phyloP scores from a whole-genome alignment of 2,888 invertebrate genomes.

The Aelia acuminata region DNA sequence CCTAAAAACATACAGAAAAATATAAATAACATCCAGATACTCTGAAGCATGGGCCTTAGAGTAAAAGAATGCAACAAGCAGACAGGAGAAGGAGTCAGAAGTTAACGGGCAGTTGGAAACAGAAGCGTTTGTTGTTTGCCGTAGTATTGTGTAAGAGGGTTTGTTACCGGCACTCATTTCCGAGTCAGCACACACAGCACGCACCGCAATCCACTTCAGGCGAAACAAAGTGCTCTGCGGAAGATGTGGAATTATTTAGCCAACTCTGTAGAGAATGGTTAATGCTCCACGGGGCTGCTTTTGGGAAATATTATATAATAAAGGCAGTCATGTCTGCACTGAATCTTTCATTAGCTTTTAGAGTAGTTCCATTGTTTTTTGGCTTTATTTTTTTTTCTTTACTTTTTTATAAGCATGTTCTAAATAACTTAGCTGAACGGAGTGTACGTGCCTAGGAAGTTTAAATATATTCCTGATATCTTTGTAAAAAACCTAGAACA shows the following conservation, averaged over 20 bases:
- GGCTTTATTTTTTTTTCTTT: background rate
- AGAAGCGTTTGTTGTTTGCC: background rate
- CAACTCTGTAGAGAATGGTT: conserved; percentile 7
- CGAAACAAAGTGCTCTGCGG: conserved; percentile 31
- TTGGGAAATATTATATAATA: conserved; percentile 38
- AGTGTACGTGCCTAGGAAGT: background rate
- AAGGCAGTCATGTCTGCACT: background rate
- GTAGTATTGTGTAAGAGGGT: background rate
- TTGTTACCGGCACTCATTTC: conserved; percentile 7
- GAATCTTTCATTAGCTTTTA: conserved; percentile 12
- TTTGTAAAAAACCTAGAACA: no score
- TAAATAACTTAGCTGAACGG: background rate
- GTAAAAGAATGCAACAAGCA: background rate
- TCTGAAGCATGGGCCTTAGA: background rate
- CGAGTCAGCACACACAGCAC: conserved; percentile 28
- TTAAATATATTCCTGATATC: background rate
- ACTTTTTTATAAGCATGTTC: background rate
- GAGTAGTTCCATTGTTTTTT: background rate
- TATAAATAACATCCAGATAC: background rate
- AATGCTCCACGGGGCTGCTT: background rate
- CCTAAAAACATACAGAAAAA: no score
- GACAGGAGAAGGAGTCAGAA: background rate
- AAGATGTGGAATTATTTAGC: conserved; percentile 38
- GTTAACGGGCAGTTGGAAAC: background rate
- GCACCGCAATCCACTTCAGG: conserved; percentile 29